Evolutionary conservation across 37 sponge, comb jelly and placozoan species (phyloP), one percentile per base, ranked within the genome.

Genomic region (Crambe crambe): DNA sequence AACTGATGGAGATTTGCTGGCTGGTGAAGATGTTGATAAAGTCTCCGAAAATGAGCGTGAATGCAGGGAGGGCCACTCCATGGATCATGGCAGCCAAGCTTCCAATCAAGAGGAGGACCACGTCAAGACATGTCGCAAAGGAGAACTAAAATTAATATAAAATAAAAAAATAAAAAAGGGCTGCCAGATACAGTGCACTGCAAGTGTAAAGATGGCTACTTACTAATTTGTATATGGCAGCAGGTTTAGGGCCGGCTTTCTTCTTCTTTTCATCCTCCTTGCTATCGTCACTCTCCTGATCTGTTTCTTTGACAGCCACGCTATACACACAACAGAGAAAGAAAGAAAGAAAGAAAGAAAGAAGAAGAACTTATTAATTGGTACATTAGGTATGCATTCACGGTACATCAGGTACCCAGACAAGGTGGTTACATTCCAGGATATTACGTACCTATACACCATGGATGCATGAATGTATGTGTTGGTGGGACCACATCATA

Each of bases 31-130:
- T 31, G 58, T 88, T 88, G 67, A 77, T 75, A 47, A 83, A 78
- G 23, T 78, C 64, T 61, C 89, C 89, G 68, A 89, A 89, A 36
- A 89, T 68, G 63, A 83, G 21, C 76, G 79, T 83, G 51, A 76
- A 44, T 2, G 37, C 37, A 1, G 89, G 89, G 0, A 89, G 85
- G 18, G 54, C 75, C 23, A 64, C 75, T 8, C 89, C 89, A 43
- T 89, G 89, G 31, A 57, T 44, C 32, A 74, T 35, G 20, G 85
- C 84, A 18, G 65, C 38, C 0, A 73, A 1, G 5, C 68, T 22
- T 1, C 74, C 89, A 37, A 83, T 17, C 3, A 79, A 31, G 75
- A 89, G 83, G 31, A 89, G 47, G 21, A 83, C 32, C 85, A 67
- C 73, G 30, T 89, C 89, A 35, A 73, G 47, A 4, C 0, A 31